phyloP scores from a whole-genome alignment of 2,797 vertebrate genomes.

The Sitta carolinensis region DNA sequence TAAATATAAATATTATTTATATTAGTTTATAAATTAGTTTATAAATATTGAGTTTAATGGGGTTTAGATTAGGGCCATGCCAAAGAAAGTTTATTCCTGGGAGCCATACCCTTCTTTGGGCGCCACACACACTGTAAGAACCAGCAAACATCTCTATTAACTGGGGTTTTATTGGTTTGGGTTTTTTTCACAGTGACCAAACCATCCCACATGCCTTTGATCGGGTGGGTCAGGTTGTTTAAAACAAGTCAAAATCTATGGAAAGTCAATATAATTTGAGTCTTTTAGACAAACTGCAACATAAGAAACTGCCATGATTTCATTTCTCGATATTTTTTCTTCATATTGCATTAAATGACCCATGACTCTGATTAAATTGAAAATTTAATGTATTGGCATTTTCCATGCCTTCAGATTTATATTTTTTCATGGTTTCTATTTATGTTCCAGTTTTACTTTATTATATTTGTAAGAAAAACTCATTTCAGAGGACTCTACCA shows the following conservation, averaged over 20 bases:
- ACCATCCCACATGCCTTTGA: neutral
- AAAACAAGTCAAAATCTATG: neutral
- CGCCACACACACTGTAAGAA: neutral
- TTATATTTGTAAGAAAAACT: slow-evolving; percentile 6
- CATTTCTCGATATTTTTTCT: slow-evolving; percentile 44
- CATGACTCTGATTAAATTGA: slow-evolving; percentile 58
- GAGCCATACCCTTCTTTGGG: neutral
- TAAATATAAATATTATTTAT: too few relatives aligned
- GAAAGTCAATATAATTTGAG: neutral
- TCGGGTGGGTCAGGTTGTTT: neutral
- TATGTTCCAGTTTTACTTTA: slow-evolving; percentile 19
- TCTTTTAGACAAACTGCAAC: neutral
- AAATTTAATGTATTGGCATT: slow-evolving; percentile 51
- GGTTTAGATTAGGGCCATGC: neutral
- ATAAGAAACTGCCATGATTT: neutral
- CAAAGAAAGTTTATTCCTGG: neutral
- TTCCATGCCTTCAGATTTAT: slow-evolving; percentile 22
- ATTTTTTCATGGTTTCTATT: slow-evolving; percentile 34
- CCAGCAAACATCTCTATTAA: neutral
- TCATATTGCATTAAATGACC: slow-evolving; percentile 51
- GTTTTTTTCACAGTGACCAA: neutral
- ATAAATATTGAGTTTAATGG: neutral
- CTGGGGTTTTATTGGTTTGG: neutral
- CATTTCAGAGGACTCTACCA: neutral
- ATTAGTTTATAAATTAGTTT: too few relatives aligned